phyloP scores from a whole-genome alignment of 1,140 invertebrate genomes.

The Drosophila lowei region DNA sequence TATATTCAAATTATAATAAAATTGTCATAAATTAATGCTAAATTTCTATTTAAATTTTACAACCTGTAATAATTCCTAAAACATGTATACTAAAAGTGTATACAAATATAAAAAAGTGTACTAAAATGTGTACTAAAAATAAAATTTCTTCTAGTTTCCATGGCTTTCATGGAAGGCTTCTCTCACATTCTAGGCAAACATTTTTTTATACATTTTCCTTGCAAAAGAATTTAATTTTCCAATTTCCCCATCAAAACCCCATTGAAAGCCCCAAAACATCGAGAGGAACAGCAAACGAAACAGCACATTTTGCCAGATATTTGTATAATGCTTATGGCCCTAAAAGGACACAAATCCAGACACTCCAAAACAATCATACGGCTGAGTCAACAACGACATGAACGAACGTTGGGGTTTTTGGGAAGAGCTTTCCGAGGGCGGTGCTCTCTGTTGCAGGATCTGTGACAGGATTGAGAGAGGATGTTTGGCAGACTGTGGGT shows the following conservation, averaged over 20 bases:
- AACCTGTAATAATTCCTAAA: no score
- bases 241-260: conserved; percentile 31
- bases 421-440: conserved; percentile 24
- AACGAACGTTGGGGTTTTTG: conserved; percentile 34
- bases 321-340: conserved; percentile 46
- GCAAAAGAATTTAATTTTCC: conserved; percentile 10
- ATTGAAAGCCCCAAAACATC: conserved; percentile 18
- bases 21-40: no score
- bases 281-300: no score
- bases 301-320: conserved; percentile 50
- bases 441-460: conserved; percentile 14
- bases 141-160: no score
- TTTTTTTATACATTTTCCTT: no score
- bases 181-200: no score
- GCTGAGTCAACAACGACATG: conserved; percentile 77
- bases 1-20: no score
- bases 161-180: no score
- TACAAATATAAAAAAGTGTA: no score
- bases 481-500: background rate
- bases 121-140: no score
- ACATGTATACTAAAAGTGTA: no score
- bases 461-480: conserved; percentile 37
- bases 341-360: conserved; percentile 71
- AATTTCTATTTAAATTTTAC: no score
- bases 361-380: conserved; percentile 79